Evolutionary conservation across 1,140 invertebrate species (phyloP), one percentile per base, ranked within the genome.

Genomic region (Aphis gossypii): DNA sequence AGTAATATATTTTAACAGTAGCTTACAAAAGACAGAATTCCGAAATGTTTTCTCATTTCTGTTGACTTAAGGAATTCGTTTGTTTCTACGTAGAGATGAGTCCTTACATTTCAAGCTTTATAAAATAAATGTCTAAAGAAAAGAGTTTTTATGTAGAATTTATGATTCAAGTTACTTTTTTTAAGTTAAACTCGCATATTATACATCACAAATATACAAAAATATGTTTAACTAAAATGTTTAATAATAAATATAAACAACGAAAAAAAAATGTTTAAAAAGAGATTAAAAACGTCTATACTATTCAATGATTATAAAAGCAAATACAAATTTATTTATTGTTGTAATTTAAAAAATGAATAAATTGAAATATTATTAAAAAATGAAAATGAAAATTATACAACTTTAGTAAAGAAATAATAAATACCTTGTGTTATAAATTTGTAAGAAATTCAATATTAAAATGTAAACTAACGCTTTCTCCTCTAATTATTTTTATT

Each of bases 1-100:
- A 89, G 87, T 54, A 89, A 89, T 89, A 89, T 89, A 20, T 89
- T 89, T 89, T 89, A 89, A 89, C 48, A 89, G 35, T 51, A 54
- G 87, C n/a, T 89, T 54, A 56, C 48, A 56, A 89, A 89, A 89
- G 48, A 38, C 87, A 89, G 48, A 89, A 54, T 88, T 88, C 86
- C 46, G 46, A 38, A 54, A 89, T 89, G 87, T 54, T 54, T 89
- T 89, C 87, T 89, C 48, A 54, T 54, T 35, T 89, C 87, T 89
- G 87, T 89, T 89, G 48, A 89, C 48, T 89, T 89, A 35, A 89
- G 48, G 86, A 89, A 54, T 89, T 89, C 48, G 48, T 89, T 89
- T 89, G 87, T 89, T 89, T 89, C n/a, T 54, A 25, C 0, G 41
- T 46, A 54, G 11, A 89, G 48, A 35, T 51, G 86, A 89, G 48